Conservation (phyloP, 2,113 vertebrate species). For the Salvator merianae region DNA sequence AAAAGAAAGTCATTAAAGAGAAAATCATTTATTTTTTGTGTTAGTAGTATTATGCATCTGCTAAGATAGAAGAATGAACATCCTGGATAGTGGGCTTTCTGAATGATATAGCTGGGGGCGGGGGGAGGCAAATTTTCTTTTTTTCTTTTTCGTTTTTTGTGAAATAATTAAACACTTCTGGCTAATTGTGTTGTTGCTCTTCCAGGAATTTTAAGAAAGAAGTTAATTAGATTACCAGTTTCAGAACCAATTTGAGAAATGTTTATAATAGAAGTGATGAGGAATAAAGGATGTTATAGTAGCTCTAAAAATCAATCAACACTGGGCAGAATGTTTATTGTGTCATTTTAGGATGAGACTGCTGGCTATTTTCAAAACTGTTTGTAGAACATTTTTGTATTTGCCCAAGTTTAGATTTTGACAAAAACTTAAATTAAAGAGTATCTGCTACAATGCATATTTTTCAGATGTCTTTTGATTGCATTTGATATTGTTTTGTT, state of each 20-base stretch:
- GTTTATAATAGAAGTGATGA: not conserved
- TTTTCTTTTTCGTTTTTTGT: no score
- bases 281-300: not conserved
- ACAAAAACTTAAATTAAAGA: not conserved
- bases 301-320: not conserved
- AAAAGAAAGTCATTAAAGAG: not conserved
- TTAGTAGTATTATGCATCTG: not conserved
- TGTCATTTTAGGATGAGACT: not conserved
- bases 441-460: not conserved
- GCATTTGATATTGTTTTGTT: not conserved
- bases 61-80: not conserved
- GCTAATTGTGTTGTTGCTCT: not conserved
- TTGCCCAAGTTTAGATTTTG: not conserved
- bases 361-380: not conserved
- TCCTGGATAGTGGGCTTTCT: not conserved
- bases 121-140: not conserved
- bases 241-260: not conserved
- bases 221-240: not conserved
- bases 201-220: not conserved
- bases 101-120: not conserved
- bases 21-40: not conserved
- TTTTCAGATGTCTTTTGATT: no score
- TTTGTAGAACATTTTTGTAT: not conserved
- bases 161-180: not conserved
- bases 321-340: not conserved